Conservation (phyloP, 2,888 invertebrate genomes). For the Dasypolia templi region DNA sequence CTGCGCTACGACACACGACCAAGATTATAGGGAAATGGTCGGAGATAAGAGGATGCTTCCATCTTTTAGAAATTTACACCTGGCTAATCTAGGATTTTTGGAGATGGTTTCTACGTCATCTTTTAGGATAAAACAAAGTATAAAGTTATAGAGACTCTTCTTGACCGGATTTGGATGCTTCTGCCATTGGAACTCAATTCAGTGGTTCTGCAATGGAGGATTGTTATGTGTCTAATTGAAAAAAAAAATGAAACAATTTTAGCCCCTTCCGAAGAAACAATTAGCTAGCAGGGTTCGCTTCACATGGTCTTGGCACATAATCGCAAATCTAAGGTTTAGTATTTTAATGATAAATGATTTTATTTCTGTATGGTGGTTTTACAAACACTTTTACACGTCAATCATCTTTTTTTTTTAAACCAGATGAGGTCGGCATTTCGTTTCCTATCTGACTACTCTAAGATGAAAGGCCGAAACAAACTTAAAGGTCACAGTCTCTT, state of each 20-base stretch:
- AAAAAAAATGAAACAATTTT: neutral
- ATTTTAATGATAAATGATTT: too few relatives aligned
- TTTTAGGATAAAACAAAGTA: neutral
- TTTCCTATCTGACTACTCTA: too few relatives aligned
- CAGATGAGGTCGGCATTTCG: too few relatives aligned
- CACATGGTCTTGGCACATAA: neutral
- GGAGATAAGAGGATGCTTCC: constrained; percentile 5
- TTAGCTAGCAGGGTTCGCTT: neutral
- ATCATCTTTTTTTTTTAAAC: too few relatives aligned
- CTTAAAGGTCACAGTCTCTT: too few relatives aligned
- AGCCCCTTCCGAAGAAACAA: neutral
- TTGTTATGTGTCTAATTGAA: too few relatives aligned
- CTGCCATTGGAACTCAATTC: neutral
- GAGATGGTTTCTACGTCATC: neutral
- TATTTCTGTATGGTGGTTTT: too few relatives aligned
- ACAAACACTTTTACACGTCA: too few relatives aligned
- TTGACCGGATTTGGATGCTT: neutral
- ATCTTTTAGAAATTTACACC: constrained; percentile 5
- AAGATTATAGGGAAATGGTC: constrained; percentile 17
- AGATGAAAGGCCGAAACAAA: too few relatives aligned
- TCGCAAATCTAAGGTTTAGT: neutral
- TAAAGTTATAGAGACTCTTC: neutral
- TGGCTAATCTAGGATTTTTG: neutral
- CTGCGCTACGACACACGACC: constrained; percentile 41
- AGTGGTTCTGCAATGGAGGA: neutral